These are phyloP conservation scores for Eonycteris spelaea DNA, from an alignment of 2,113 vertebrate genomes.

Conservation along the genomic window DNA sequence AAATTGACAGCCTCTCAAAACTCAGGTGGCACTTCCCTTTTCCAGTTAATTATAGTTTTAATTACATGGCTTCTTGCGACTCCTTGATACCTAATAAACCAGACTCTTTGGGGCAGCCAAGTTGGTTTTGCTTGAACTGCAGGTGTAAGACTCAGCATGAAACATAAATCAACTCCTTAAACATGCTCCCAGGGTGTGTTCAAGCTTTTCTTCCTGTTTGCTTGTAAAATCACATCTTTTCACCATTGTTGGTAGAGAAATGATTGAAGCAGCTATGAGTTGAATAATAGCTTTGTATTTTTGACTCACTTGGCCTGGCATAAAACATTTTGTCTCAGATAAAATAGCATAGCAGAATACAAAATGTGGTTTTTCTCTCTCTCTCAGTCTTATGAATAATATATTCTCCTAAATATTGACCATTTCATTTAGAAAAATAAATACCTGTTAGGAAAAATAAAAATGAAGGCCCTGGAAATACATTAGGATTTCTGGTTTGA, in stretches of 20 bases:
- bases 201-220: constrained; percentile 81
- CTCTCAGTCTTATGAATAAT: constrained; percentile 54
- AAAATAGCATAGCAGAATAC: not conserved
- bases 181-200: constrained; percentile 84
- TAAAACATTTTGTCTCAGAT: constrained; percentile 62
- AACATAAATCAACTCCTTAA: constrained; percentile 90
- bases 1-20: constrained; percentile 91
- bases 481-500: not conserved
- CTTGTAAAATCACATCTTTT: constrained; percentile 83
- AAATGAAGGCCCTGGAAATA: constrained; percentile 47
- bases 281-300: constrained; percentile 72
- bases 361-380: not conserved
- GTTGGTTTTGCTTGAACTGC: constrained; percentile 89
- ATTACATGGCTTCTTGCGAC: constrained; percentile 89
- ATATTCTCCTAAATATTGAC: constrained; percentile 50
- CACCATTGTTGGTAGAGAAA: constrained; percentile 72
- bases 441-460: constrained; percentile 50
- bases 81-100: constrained; percentile 91
- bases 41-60: constrained; percentile 90
- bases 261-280: constrained; percentile 43
- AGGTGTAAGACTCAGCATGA: constrained; percentile 87
- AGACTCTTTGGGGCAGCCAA: constrained; percentile 87
- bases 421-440: constrained; percentile 68
- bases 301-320: constrained; percentile 63
- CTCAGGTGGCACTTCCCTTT: constrained; percentile 90